Evolutionary conservation across 64 coral and sea anemone genomes (phyloP).

Genomic region (Cladopsammia gracilis): DNA sequence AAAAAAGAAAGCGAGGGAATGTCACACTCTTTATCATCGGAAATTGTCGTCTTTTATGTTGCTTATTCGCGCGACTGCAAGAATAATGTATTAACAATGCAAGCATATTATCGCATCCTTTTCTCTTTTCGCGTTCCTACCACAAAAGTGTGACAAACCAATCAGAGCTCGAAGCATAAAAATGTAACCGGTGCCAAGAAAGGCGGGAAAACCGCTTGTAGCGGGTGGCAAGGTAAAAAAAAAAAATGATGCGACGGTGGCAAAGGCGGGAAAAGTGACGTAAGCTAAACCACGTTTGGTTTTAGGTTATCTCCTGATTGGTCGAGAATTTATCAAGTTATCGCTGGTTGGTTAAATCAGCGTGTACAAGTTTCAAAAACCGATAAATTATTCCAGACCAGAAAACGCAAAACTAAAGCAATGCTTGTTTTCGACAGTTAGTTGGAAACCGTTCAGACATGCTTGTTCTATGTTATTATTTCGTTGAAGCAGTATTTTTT

Average conservation of each 20-base stretch:
- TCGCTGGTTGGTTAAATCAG: neutral
- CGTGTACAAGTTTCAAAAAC: neutral
- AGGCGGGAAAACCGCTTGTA: neutral
- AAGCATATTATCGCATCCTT: too few species aligned
- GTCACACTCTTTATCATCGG: too few species aligned
- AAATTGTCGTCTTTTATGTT: too few species aligned
- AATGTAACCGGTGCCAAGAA: neutral
- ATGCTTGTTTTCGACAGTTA: neutral
- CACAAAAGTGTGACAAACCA: neutral
- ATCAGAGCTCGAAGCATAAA: neutral
- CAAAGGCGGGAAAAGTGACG: neutral
- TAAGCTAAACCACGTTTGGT: neutral
- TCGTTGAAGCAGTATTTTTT: constrained; percentile 17
- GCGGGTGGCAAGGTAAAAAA: neutral
- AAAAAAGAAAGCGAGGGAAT: too few species aligned
- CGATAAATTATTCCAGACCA: neutral
- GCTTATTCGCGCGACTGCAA: too few species aligned
- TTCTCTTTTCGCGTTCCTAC: neutral
- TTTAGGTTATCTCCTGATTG: neutral
- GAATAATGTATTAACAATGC: too few species aligned
- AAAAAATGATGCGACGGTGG: neutral
- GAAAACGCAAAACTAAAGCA: neutral
- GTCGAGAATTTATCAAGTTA: neutral
- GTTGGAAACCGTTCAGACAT: neutral
- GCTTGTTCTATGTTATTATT: neutral